phyloP scores from a whole-genome alignment of 2,888 invertebrate genomes.

The Dasysyrphus tricinctus region DNA sequence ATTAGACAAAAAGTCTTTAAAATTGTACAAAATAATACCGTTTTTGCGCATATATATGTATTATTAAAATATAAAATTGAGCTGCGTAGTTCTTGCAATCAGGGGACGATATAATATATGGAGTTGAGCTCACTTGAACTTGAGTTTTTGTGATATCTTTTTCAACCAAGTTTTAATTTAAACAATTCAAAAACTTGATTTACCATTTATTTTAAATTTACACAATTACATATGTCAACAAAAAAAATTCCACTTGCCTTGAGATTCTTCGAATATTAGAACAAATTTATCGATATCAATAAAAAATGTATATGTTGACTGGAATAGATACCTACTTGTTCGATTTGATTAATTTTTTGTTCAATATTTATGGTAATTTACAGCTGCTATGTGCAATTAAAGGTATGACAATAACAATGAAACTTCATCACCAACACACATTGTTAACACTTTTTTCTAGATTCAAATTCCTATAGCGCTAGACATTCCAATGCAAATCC shows the following conservation, averaged over 20 bases:
- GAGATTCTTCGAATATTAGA: background rate
- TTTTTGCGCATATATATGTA: no score
- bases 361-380: background rate
- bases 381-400: background rate
- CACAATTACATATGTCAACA: background rate
- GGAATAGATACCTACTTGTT: background rate
- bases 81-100: no score
- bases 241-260: background rate
- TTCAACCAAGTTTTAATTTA: no score
- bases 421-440: background rate
- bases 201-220: background rate
- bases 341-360: background rate
- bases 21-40: no score
- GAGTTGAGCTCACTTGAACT: no score
- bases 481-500: slow-evolving; percentile 54
- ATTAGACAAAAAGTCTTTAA: no score
- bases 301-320: background rate
- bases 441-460: background rate
- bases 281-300: background rate
- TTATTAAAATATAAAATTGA: no score
- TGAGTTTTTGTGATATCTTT: no score
- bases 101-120: no score
- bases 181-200: no score
- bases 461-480: background rate
- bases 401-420: slow-evolving; percentile 8